Percentiles rank a stretch among this genome's conserved stretches.
Evolutionary conservation across 64 coral and sea anemone species (phyloP).

Genomic region (Hydrozoanthus tunicans): DNA sequence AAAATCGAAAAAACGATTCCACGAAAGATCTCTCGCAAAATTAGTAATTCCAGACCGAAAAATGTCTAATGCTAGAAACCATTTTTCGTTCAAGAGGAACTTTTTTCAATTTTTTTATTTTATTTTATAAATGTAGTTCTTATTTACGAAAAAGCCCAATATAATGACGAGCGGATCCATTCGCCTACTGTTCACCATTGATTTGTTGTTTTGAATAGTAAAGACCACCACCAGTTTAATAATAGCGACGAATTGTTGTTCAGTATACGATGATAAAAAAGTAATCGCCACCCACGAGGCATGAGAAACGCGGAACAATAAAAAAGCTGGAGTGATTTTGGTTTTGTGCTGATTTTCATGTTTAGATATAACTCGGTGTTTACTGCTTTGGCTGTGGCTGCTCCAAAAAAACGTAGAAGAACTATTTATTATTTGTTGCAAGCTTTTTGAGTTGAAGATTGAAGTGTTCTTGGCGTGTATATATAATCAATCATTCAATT

Average conservation of each 20-base stretch:
- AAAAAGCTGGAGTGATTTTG: too few relatives aligned
- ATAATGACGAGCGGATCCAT: not conserved
- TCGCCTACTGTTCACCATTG: not conserved
- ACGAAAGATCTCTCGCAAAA: not conserved
- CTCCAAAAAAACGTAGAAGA: too few relatives aligned
- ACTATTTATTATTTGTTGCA: too few relatives aligned
- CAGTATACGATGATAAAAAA: not conserved
- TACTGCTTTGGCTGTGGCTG: too few relatives aligned
- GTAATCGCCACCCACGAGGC: not conserved
- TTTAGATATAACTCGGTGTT: not conserved
- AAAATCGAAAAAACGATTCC: not conserved
- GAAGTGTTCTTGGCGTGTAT: too few relatives aligned
- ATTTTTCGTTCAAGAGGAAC: too few relatives aligned
- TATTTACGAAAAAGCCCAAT: not conserved
- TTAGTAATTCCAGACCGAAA: not conserved
- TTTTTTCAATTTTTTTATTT: too few relatives aligned
- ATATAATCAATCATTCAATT: too few relatives aligned
- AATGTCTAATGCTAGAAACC: too few relatives aligned
- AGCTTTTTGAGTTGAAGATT: too few relatives aligned
- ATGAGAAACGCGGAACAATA: not conserved
- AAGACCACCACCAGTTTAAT: not conserved
- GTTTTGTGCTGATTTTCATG: not conserved
- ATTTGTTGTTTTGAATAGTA: not conserved
- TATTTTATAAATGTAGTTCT: too few relatives aligned
- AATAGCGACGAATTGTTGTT: not conserved